These are phyloP conservation scores for Eupithecia subumbrata DNA, from an alignment of 2,888 invertebrate species.

Conservation along the genomic window DNA sequence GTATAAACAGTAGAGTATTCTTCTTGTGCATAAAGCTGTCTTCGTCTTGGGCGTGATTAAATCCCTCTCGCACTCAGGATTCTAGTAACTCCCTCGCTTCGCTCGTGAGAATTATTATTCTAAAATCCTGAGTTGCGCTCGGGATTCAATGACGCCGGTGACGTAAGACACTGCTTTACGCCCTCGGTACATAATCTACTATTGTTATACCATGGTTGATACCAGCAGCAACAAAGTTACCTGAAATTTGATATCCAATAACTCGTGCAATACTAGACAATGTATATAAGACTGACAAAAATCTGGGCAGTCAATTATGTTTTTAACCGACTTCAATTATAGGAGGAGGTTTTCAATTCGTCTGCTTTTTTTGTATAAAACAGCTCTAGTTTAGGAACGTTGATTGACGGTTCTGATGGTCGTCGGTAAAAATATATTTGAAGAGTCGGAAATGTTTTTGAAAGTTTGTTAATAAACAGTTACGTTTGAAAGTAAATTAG, in stretches of 20 bases:
- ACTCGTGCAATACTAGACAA: background rate
- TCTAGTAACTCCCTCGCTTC: too few species aligned
- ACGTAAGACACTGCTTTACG: too few species aligned
- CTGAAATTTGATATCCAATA: background rate
- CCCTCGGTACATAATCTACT: background rate
- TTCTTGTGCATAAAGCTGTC: too few species aligned
- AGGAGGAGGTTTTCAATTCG: too few species aligned
- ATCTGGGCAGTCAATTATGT: background rate
- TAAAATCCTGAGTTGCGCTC: too few species aligned
- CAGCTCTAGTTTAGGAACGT: background rate
- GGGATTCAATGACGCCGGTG: too few species aligned
- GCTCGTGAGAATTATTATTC: too few species aligned
- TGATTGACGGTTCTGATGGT: background rate
- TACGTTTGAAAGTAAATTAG: slow-evolving; percentile 1
- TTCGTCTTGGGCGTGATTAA: too few species aligned
- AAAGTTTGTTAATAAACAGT: background rate
- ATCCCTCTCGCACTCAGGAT: too few species aligned
- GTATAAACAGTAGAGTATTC: too few species aligned
- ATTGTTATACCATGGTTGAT: background rate
- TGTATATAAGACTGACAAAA: background rate
- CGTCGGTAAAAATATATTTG: background rate
- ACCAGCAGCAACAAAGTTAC: background rate
- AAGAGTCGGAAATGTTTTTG: background rate
- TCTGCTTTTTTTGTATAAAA: background rate
- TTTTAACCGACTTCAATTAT: background rate